Percentiles rank a stretch among this genome's conserved stretches.
These are phyloP conservation scores for Peromyscus melanophrys DNA, from an alignment of 2,797 vertebrate species.

Conservation along the genomic window DNA sequence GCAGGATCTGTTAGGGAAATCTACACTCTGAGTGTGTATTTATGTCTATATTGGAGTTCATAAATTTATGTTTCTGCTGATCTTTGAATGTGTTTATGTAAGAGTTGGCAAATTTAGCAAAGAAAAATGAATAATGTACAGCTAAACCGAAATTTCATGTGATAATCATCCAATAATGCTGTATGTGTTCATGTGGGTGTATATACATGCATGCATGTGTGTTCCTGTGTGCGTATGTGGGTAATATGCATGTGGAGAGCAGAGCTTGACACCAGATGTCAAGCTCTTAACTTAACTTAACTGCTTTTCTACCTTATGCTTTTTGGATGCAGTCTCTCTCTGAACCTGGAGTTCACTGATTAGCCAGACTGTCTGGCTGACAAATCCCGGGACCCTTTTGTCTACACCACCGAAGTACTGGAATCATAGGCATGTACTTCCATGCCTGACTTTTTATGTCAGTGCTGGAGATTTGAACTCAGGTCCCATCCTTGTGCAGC, in stretches of 20 bases:
- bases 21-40: background rate
- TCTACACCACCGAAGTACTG: background rate
- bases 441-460: background rate
- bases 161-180: background rate
- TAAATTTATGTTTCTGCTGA: background rate
- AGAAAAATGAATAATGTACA: background rate
- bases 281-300: too few species aligned
- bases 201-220: background rate
- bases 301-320: background rate
- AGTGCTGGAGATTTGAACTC: background rate
- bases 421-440: background rate
- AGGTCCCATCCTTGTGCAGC: background rate
- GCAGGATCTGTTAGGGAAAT: background rate
- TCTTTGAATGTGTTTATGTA: background rate
- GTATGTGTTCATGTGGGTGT: background rate
- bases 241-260: background rate
- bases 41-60: background rate
- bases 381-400: background rate
- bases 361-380: background rate
- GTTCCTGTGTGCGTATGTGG: background rate
- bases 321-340: background rate
- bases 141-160: slow-evolving; percentile 1
- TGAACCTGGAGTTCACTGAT: background rate
- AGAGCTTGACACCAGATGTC: background rate
- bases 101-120: slow-evolving; percentile 19